Percentiles rank a stretch among this genome's conserved stretches.
Evolutionary conservation across 2,888 invertebrate genomes (phyloP).

Genomic region (Scrobipalpa atriplicella): DNA sequence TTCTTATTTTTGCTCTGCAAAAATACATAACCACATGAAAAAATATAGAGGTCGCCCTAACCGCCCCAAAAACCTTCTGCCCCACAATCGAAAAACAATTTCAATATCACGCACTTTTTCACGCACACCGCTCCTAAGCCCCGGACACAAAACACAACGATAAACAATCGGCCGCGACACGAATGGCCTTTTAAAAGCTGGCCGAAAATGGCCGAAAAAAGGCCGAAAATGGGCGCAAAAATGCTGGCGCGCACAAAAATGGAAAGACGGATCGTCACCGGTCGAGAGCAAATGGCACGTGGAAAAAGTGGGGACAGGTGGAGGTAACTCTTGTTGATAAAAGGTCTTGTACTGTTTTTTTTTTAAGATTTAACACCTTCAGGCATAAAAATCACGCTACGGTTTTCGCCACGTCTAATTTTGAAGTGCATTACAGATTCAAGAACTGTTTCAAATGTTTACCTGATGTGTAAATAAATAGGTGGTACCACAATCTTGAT

Average conservation of each 20-base stretch:
- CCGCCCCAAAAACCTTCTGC: conserved; percentile 4
- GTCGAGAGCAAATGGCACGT: conserved; percentile 43
- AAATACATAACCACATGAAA: no score
- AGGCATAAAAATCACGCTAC: no score
- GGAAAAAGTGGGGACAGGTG: conserved; percentile 27
- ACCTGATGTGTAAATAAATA: no score
- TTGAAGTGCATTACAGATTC: no score
- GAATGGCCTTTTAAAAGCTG: conserved; percentile 62
- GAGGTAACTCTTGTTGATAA: not conserved
- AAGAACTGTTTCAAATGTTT: no score
- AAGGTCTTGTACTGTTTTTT: not conserved
- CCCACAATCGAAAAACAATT: conserved; percentile 11
- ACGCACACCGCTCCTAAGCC: conserved; percentile 6
- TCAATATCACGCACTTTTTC: conserved; percentile 19
- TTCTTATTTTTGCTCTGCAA: no score
- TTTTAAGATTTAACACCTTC: not conserved
- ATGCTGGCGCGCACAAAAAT: conserved; percentile 41
- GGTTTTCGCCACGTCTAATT: no score
- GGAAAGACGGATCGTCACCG: conserved; percentile 43
- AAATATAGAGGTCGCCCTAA: no score
- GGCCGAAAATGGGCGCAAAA: conserved; percentile 47
- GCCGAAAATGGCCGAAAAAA: conserved; percentile 43
- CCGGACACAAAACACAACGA: conserved; percentile 26
- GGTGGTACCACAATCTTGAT: no score
- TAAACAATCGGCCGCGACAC: conserved; percentile 59